Base-by-base conservation (phyloP, 2,113 vertebrate genomes). In the Lagopus muta region DNA sequence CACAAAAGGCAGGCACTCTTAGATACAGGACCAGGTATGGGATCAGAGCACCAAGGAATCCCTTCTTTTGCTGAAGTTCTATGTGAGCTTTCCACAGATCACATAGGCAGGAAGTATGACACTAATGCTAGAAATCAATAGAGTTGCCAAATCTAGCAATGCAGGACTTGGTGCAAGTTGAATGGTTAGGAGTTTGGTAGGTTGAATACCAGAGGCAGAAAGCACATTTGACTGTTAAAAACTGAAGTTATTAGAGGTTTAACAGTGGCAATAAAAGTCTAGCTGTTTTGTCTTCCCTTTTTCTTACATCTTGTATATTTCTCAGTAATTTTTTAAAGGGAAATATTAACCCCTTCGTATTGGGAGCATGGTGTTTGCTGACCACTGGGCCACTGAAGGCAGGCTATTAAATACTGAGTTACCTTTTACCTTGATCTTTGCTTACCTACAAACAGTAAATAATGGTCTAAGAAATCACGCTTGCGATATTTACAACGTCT, bases 21-120 rank as follows among this genome's bases (percentile, higher is more conserved):
- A 90, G 42, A 34, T 69, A n/a, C 20, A 32, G 55, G 30, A 57
- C 30, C 18, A 30, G 54, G 28, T 55, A 43, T 0, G 3, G 52
- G 28, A 10, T 32, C 42, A 48, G 66, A 72, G 38, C 34, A 28
- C 14, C 0, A 0, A 12, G 30, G 25, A 10, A 42, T 25, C 47
- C 25, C 40, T 38, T 70, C 27, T n/a, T 6, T 7, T 42, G 20
- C 73, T 71, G 38, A 47, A 47, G 30, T 67, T 28, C 21, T 42
- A 43, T 0, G 0, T 18, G 8, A 67, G 9, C 32, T 58, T 62
- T 76, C 32, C 45, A 22, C 22, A 14, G 28, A 45, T 50, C 13
- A 66, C 10, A 1, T 17, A 17, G n/a, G 28, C 58, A 40, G 21
- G 60, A 62, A 71, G 50, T 47, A 43, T 60, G 43, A 32, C 40